Conservation (phyloP, 2,113 vertebrate species). For the Addax nasomaculatus region DNA sequence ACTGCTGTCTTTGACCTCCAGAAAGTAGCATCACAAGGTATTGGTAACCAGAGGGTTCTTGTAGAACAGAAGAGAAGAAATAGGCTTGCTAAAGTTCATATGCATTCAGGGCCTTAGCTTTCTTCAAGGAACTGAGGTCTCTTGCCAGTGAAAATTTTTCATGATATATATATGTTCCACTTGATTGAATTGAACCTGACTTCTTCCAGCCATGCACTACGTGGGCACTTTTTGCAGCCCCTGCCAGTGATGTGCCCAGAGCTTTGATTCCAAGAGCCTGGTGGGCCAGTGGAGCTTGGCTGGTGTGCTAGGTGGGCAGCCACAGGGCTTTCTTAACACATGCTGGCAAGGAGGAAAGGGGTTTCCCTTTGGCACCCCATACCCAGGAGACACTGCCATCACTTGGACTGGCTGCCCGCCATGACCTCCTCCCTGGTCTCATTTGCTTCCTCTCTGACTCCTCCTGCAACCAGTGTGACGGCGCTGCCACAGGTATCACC, state of each 20-base stretch:
- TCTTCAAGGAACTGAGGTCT: not conserved
- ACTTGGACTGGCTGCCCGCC: not conserved
- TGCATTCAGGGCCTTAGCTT: not conserved
- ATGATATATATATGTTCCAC: constrained; percentile 31
- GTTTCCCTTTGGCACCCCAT: not conserved
- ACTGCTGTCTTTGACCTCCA: not conserved
- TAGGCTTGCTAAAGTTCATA: not conserved
- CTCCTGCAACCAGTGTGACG: not conserved
- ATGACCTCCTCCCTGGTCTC: not conserved
- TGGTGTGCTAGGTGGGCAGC: not conserved
- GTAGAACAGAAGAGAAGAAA: not conserved
- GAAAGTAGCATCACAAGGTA: not conserved
- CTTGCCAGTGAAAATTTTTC: constrained; percentile 18
- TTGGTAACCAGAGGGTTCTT: not conserved
- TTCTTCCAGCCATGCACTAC: not conserved
- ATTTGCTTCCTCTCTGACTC: not conserved
- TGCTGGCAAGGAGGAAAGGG: not conserved
- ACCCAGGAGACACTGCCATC: not conserved
- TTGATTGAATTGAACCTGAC: not conserved
- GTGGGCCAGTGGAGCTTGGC: not conserved
- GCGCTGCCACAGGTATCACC: not conserved
- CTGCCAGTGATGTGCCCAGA: not conserved
- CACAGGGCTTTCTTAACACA: not conserved
- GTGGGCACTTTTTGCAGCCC: not conserved
- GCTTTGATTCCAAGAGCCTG: not conserved